Conservation (phyloP, 2,113 vertebrate species). For the Odontophorus gujanensis region DNA sequence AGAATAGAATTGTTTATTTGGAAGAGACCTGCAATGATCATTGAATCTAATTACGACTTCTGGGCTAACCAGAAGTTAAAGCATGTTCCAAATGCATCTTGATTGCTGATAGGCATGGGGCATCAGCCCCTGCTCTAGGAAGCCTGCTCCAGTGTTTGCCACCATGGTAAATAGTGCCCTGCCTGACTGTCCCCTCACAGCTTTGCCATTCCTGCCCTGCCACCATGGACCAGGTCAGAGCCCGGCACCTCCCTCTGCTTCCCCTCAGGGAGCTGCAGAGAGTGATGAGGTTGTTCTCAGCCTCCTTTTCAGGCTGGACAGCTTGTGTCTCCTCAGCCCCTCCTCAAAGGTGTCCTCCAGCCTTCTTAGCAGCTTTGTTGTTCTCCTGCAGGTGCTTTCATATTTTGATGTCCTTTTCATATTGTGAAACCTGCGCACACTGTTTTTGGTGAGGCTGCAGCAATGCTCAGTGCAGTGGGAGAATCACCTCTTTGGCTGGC, state of each 20-base stretch:
- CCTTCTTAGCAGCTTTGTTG: not conserved
- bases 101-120: not conserved
- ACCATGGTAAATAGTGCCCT: not conserved
- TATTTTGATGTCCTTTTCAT: not conserved
- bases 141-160: not conserved
- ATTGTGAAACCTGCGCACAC: not conserved
- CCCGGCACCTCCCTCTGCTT: not conserved
- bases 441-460: not conserved
- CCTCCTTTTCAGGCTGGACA: not conserved
- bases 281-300: not conserved
- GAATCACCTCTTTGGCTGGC: not conserved
- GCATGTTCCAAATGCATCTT: not conserved
- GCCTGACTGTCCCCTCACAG: too few species aligned
- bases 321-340: not conserved
- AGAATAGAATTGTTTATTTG: not conserved
- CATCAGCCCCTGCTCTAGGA: not conserved
- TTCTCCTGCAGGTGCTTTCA: not conserved
- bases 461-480: not conserved
- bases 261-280: not conserved
- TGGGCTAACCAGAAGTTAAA: not conserved
- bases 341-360: not conserved
- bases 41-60: not conserved
- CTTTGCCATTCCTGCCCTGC: not conserved
- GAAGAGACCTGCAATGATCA: not conserved
- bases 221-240: not conserved